Base-by-base conservation (phyloP, 2,888 invertebrate genomes). In the Chromoteleia sp. region DNA sequence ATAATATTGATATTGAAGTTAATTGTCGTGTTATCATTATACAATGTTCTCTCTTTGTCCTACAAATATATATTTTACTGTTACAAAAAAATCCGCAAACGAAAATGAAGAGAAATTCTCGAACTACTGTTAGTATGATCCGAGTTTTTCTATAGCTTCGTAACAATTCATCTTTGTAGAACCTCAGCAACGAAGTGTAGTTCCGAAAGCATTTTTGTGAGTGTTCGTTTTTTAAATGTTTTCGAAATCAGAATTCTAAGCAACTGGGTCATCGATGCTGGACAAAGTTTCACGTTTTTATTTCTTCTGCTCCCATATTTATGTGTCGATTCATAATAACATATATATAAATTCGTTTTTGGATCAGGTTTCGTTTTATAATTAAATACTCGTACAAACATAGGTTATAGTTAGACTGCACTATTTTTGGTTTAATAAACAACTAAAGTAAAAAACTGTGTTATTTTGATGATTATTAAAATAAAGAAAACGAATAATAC, bases 241-340 rank as follows among this genome's bases (percentile, higher is more conserved):
- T 50, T 41, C n/a, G 7, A 52, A 59, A 48, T 59, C 30, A 25
- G 17, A 30, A 59, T 41, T 59, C 50, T 52, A 50, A 61, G 29
- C 19, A 71, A 71, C 59, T 59, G 50, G 59, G 59, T 71, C 59
- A 71, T 71, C 61, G 39, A 61, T 59, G 56, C 36, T 21, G 17
- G 15, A 41, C 41, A 43, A 68, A 68, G 68, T 56, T 68, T 54
- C 19, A 30, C 29, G 19, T 54, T 68, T 56, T 68, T 43, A 43
- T 43, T 56, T 33, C 33, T 67, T 54, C 17, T 41, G 7, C 25
- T 54, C 17, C 8, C n/a, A 39, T 54, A 54, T 54, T 43, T 41
- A n/a, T 59, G 12, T 25, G 8, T 36, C 2, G 19, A 56, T 33
- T 36, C 12, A 36, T 33, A 19, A n/a, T 10, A 19, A 43, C 10